Evolutionary conservation across 1,140 invertebrate species (phyloP).

Genomic region (Caenorhabditis remanei): DNA sequence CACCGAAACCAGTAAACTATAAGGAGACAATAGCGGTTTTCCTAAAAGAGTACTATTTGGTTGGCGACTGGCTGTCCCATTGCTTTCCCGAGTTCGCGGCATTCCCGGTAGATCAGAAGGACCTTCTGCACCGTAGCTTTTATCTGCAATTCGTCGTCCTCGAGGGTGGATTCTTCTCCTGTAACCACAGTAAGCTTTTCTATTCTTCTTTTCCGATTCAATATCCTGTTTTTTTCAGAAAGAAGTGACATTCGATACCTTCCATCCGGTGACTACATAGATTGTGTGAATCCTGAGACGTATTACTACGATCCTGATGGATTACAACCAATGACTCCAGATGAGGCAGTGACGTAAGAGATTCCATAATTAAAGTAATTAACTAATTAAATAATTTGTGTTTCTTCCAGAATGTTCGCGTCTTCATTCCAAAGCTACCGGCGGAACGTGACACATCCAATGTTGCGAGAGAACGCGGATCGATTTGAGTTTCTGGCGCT

Average conservation of each 20-base stretch:
- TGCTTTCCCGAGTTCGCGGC: constrained; percentile 10
- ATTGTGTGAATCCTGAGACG: constrained; percentile 9
- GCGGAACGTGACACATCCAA: constrained; percentile 11
- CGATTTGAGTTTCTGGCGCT: constrained; percentile 14
- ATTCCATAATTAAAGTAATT: neutral
- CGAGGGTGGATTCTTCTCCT: constrained; percentile 3
- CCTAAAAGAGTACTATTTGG: constrained; percentile 4
- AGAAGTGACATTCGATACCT: constrained; percentile 40
- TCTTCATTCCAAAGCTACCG: constrained; percentile 13
- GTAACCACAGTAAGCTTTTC: constrained; percentile 1
- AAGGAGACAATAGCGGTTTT: constrained; percentile 7
- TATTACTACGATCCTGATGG: constrained; percentile 26
- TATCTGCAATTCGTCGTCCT: constrained; percentile 8
- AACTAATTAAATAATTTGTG: neutral
- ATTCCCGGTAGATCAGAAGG: neutral
- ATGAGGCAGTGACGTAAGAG: constrained; percentile 7
- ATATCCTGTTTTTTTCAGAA: constrained; percentile 6
- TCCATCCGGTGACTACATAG: constrained; percentile 25
- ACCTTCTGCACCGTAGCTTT: neutral
- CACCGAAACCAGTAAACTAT: constrained; percentile 19
- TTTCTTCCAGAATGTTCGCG: neutral
- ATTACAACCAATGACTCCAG: constrained; percentile 11
- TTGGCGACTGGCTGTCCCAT: constrained; percentile 12
- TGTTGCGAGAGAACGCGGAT: constrained; percentile 23
- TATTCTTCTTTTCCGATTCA: neutral